These are phyloP conservation scores for Villa cingulata DNA, from an alignment of 2,888 invertebrate genomes.

Conservation along the genomic window DNA sequence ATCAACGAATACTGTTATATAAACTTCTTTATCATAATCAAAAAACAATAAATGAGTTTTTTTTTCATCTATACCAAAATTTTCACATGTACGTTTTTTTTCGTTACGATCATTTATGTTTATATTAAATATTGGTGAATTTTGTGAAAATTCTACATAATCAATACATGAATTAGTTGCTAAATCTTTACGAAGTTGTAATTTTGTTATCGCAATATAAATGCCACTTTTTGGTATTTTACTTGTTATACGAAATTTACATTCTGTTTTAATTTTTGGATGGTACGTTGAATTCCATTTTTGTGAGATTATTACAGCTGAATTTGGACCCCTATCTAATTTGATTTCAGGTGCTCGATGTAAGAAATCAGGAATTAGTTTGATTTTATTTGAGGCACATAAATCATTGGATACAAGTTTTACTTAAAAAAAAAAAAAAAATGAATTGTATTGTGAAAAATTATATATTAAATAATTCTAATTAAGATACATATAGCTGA, in stretches of 20 bases:
- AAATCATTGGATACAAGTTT: conserved; percentile 1
- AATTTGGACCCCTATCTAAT: conserved; percentile 26
- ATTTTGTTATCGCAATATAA: conserved; percentile 28
- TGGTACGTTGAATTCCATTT: conserved; percentile 28
- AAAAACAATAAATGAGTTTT: conserved; percentile 1
- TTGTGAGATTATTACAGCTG: conserved; percentile 28
- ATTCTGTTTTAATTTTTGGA: conserved; percentile 26
- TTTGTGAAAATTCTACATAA: conserved; percentile 22
- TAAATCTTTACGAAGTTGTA: conserved; percentile 28
- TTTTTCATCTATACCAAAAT: neutral
- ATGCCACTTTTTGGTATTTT: conserved; percentile 25
- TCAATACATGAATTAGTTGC: conserved; percentile 24
- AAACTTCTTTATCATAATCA: neutral
- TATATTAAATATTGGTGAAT: conserved; percentile 14
- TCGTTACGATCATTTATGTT: neutral
- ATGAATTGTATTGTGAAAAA: too few species aligned
- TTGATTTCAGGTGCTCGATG: conserved; percentile 19
- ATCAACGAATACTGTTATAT: neutral
- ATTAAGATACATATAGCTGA: too few species aligned
- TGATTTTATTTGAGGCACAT: neutral
- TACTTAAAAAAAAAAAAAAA: neutral
- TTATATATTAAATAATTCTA: too few species aligned
- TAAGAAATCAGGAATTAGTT: neutral
- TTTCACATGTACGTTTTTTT: conserved; percentile 1
- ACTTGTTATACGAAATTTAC: conserved; percentile 27